Conservation (phyloP, 2,888 invertebrate species). For the Dryomyza anilis region DNA sequence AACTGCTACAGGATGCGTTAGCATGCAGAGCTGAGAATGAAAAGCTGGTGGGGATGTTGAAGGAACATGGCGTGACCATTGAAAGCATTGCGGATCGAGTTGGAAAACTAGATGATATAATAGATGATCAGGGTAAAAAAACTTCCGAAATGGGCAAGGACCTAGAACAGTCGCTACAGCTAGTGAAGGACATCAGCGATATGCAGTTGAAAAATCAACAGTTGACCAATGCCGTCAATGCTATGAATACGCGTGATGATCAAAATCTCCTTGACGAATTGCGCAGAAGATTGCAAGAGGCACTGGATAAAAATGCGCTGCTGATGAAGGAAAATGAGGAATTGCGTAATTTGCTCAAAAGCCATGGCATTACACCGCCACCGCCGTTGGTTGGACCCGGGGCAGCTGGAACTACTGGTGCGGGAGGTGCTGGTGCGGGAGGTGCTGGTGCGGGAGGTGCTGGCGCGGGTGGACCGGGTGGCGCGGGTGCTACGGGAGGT, state of each 20-base stretch:
- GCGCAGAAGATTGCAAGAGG: conserved; percentile 41
- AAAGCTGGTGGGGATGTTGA: conserved; percentile 35
- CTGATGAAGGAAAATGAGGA: conserved; percentile 41
- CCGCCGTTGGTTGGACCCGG: neutral
- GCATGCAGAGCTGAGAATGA: conserved; percentile 38
- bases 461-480: neutral
- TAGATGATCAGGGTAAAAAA: conserved; percentile 34
- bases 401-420: neutral
- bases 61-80: conserved; percentile 22
- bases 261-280: conserved; percentile 43
- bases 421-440: neutral
- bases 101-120: conserved; percentile 40
- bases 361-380: conserved; percentile 38
- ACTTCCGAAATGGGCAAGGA: conserved; percentile 40
- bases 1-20: conserved; percentile 28
- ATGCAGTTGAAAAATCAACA: conserved; percentile 46
- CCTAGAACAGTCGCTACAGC: conserved; percentile 40
- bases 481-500: neutral
- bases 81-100: conserved; percentile 35
- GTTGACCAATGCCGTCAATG: conserved; percentile 41
- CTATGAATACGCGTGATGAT: conserved; percentile 42
- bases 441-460: neutral
- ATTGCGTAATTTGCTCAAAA: conserved; percentile 29
- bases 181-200: conserved; percentile 49
- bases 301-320: conserved; percentile 33